Base-by-base conservation (phyloP, 2,888 invertebrate genomes). In the Halocaridina rubra region DNA sequence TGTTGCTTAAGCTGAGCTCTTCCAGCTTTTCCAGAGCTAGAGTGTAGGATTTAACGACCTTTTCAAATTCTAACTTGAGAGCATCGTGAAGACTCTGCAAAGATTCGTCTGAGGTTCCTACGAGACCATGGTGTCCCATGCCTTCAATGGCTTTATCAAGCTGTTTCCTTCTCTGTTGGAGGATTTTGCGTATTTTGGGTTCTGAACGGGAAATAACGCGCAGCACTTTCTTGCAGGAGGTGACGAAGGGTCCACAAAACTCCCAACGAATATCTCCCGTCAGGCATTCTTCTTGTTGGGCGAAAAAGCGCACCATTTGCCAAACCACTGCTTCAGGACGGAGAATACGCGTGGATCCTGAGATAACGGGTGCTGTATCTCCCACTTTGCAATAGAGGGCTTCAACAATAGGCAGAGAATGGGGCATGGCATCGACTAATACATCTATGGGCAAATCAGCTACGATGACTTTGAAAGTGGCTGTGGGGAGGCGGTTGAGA, bases 71-170 rank as follows among this genome's bases (percentile, higher is more conserved):
- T 39, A 92, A 89, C 84, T 90, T 90, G 59, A 91, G 89, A 8
- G 91, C 91, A 81, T 91, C 91, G 86, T 91, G 91, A 8, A 92
- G 89, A 75, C 90, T 90, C 89, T 91, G 90, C 19, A 91, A 89
- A 10, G 90, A 89, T 94, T 92, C 92, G 88, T 92, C 92, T 2
- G 92, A 91, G 10, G 93, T 93, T 2, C 93, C 92, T 0, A 94
- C 93, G 88, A 97, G 92, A 0, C 98, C 97, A 90, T 98, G 97
- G 74, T 96, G 95, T 8, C 91, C 91, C 88, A 97, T 92, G 92
- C 96, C 97, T 91, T 97, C 96, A 2, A 97, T 94, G 22, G 97
- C 96, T 89, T 95, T 94, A 90, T 97, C 96, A 57, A 97, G 91
- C 85, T 95, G 94, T 89, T 95, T 92, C 87, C 95, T 93, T 78